phyloP scores from a whole-genome alignment of 2,113 vertebrate species.

The Antigone vipio region DNA sequence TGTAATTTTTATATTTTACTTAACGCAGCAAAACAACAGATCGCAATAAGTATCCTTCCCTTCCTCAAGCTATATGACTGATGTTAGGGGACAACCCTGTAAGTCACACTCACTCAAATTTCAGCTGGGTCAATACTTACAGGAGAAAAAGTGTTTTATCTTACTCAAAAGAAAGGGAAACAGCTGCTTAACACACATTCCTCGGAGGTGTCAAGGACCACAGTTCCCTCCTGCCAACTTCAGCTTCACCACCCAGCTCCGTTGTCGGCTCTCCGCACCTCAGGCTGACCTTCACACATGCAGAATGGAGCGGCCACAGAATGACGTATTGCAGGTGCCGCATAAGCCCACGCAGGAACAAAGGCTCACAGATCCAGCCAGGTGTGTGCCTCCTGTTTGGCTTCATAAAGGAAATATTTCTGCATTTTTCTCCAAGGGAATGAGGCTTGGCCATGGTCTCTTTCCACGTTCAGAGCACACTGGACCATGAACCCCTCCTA shows the following conservation, averaged over 20 bases:
- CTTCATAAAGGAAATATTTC: neutral
- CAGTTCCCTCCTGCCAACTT: neutral
- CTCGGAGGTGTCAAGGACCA: neutral
- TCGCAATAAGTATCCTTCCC: neutral
- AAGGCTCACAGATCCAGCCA: neutral
- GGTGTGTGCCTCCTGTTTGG: neutral
- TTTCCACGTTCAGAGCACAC: neutral
- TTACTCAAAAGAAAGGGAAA: neutral
- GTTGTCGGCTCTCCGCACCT: fast-evolving
- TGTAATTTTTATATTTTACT: neutral
- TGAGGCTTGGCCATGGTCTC: neutral
- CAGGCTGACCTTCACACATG: neutral
- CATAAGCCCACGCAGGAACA: neutral
- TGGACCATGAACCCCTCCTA: neutral
- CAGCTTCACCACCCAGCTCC: neutral
- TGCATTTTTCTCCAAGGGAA: neutral
- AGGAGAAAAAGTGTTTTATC: neutral
- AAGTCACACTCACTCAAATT: neutral
- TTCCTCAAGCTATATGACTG: neutral
- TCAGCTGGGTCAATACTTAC: neutral
- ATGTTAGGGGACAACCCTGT: neutral
- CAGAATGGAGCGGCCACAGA: neutral
- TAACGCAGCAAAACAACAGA: neutral
- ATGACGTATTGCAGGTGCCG: neutral
- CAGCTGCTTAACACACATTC: neutral